Base-by-base conservation (phyloP, 2,113 vertebrate species). In the Mesitornis unicolor region DNA sequence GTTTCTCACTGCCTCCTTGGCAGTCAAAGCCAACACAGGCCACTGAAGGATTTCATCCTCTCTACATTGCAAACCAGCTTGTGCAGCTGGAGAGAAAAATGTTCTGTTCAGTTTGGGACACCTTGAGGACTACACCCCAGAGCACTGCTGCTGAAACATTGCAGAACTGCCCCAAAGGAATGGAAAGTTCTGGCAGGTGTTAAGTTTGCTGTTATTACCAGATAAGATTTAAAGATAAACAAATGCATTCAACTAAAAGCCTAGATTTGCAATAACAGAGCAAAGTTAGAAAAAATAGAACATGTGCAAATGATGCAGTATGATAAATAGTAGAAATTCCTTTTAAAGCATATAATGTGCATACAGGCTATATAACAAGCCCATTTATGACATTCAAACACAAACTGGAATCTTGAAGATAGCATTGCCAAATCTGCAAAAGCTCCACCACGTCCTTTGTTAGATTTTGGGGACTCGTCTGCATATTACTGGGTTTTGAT, bases 121-220 rank as follows among this genome's bases (percentile, higher is more conserved):
- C 65, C 53, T 79, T 53, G 59, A 88, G 74, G 57, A 83, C 63
- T 88, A 38, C 16, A 60, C 63, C 86, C 36, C 50, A 67, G 90
- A 86, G 90, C 76, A 47, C 18, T 77, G 74, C 79, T 88, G 68
- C 75, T 74, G 65, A 89, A 76, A 59, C 88, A 70, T 26, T 86
- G 83, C 79, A 80, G 92, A 94, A 69, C 71, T 84, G 29, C 79
- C 85, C 88, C 88, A 96, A 74, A 96, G 90, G 68, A 94, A 74
- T 70, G 76, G 83, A 88, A 88, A 70, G 47, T 48, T 48, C 28
- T 33, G 63, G 59, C 79, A 90, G 83, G 67, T 85, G 75, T 93
- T 53, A 73, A 48, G 29, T 83, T 88, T 77, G 48, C 54, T 87
- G 6, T 73, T 92, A 63, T 59, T 80, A 70, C 59, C 33, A 77